Evolutionary conservation across 2,888 invertebrate genomes (phyloP).

Genomic region (Drosophila pegasa): DNA sequence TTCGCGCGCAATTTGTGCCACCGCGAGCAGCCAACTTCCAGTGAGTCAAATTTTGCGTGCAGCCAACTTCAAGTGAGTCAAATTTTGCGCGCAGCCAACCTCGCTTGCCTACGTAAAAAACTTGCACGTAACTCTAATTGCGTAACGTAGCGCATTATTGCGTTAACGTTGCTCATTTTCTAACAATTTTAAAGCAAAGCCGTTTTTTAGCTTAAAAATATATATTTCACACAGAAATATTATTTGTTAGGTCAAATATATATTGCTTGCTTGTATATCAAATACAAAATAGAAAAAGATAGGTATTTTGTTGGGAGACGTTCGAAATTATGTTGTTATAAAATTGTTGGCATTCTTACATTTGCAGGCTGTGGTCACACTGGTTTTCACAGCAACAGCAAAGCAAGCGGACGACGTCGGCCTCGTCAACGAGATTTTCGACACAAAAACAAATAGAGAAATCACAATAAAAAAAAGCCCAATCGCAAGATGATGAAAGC

Average conservation of each 20-base stretch:
- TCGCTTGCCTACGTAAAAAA: background rate
- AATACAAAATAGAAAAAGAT: background rate
- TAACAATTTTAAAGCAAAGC: background rate
- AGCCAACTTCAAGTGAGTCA: conserved; percentile 21
- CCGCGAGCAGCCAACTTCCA: conserved; percentile 19
- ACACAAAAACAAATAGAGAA: conserved; percentile 56
- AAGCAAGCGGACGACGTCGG: conserved; percentile 61
- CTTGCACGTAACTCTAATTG: background rate
- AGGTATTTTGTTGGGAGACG: background rate
- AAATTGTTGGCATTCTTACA: background rate
- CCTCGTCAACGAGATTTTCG: conserved; percentile 67
- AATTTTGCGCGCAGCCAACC: conserved; percentile 15
- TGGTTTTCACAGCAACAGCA: conserved; percentile 61
- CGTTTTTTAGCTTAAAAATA: background rate
- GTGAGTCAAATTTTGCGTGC: background rate
- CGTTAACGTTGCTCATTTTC: conserved; percentile 1
- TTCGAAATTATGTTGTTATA: conserved; percentile 1
- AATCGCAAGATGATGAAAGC: conserved; percentile 87
- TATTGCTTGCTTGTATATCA: background rate
- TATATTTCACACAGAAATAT: background rate
- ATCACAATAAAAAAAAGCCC: conserved; percentile 27
- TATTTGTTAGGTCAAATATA: background rate
- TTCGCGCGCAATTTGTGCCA: conserved; percentile 9
- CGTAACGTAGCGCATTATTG: conserved; percentile 16
- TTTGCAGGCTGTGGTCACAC: conserved; percentile 39